phyloP scores from a whole-genome alignment of 30 jellyfish, hydroid and myxozoan species.

The Pelagia noctiluca region DNA sequence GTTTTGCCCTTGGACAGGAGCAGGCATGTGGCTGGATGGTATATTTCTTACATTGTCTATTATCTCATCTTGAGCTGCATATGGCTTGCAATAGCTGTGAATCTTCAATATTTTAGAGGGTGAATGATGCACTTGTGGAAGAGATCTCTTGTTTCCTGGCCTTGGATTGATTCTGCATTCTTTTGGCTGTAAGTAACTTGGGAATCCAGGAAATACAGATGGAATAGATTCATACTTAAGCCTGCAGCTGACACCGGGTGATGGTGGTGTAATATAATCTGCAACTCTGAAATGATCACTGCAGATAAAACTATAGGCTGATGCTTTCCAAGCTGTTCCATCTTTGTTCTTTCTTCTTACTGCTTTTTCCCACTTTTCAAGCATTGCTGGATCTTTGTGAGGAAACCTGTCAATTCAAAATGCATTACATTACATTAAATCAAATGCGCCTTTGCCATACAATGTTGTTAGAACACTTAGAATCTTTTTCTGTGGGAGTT shows the following conservation, averaged over 20 bases:
- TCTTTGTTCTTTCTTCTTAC: constrained; percentile 35
- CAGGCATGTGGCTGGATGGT: too few species aligned
- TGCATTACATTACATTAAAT: not conserved
- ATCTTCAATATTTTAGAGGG: constrained; percentile 30
- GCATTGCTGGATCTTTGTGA: not conserved
- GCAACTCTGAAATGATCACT: constrained; percentile 43
- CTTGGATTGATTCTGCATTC: constrained; percentile 11
- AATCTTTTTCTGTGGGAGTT: too few species aligned
- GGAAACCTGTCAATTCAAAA: not conserved
- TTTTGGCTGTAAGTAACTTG: too few species aligned
- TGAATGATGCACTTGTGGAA: constrained; percentile 1
- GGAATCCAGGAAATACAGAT: constrained; percentile 49
- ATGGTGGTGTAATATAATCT: constrained; percentile 55
- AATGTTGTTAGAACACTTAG: not conserved
- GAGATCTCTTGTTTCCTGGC: constrained; percentile 21
- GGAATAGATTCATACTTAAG: constrained; percentile 28
- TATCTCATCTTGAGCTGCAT: constrained; percentile 25
- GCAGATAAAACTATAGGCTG: constrained; percentile 36
- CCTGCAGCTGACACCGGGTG: constrained; percentile 44
- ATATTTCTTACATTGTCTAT: too few species aligned
- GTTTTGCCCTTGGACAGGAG: too few species aligned
- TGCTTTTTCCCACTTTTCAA: constrained; percentile 38
- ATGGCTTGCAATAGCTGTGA: constrained; percentile 30
- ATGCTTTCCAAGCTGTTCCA: constrained; percentile 52
- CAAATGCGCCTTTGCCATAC: not conserved